Percentiles rank a stretch among this genome's conserved stretches.
Evolutionary conservation across 2,888 invertebrate species (phyloP).

Genomic region (Drosophila merina): DNA sequence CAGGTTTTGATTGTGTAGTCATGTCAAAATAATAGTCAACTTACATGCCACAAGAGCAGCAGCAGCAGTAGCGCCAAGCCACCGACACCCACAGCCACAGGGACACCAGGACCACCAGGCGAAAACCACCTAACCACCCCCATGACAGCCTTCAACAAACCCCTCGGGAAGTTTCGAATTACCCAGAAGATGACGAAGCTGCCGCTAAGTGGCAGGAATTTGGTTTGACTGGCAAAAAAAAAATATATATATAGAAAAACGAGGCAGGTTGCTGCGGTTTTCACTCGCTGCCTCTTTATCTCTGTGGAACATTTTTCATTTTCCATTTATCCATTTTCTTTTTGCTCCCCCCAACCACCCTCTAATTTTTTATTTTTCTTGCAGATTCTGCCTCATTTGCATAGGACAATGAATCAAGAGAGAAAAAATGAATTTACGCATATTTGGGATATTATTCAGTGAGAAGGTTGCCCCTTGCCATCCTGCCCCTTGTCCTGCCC

Average conservation of each 20-base stretch:
- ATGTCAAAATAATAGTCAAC: conserved; percentile 82
- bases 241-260: conserved; percentile 10
- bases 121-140: conserved; percentile 17
- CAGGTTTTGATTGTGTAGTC: conserved; percentile 81
- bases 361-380: not conserved
- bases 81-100: conserved; percentile 5
- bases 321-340: conserved; percentile 21
- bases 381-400: conserved; percentile 63
- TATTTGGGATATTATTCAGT: conserved; percentile 76
- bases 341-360: not conserved
- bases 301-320: conserved; percentile 39
- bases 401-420: conserved; percentile 49
- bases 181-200: conserved; percentile 61
- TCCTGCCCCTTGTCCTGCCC: not conserved
- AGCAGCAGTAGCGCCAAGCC: conserved; percentile 46
- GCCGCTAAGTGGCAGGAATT: conserved; percentile 76
- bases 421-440: conserved; percentile 72
- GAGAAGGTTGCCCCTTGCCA: conserved; percentile 22
- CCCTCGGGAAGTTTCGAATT: conserved; percentile 57
- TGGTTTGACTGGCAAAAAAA: conserved; percentile 42
- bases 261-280: conserved; percentile 67
- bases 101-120: not conserved
- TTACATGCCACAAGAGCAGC: conserved; percentile 78
- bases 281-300: conserved; percentile 13
- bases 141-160: conserved; percentile 24